Evolutionary conservation across 2,797 vertebrate genomes (phyloP), one percentile per base, ranked within the genome.

Genomic region (Lagothrix lagotricha): DNA sequence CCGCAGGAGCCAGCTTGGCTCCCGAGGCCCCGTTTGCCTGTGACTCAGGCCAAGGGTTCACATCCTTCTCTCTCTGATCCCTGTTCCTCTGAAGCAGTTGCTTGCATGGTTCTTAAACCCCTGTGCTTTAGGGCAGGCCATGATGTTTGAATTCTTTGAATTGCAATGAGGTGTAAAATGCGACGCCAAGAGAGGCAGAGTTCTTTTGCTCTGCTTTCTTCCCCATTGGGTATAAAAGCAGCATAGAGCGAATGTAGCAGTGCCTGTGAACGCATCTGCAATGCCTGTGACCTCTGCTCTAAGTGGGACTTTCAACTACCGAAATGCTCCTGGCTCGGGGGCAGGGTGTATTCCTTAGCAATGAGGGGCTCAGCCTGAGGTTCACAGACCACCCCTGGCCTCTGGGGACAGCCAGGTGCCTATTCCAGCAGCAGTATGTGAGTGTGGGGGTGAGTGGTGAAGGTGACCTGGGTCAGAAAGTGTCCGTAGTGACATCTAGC

Each of bases 131-230:
- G 46, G 46, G 24, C 1, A 10, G 58, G 28, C 14, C 54, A 24
- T 9, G 26, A 3, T 17, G n/a, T 75, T 81, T 84, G 73, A 61
- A 76, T 41, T 48, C 36, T 79, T 92, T 86, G 79, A 86, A 57
- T 24, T 81, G 41, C 48, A 57, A 52, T 48, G 39, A 80, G 33
- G 28, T 64, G 1, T 64, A 36, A 58, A 80, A 89, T 14, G 6
- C 4, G 44, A 50, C 39, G 54, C 58, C 7, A 8, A 46, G 75
- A 50, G 4, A 50, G 13, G 19, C 6, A 5, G 39, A 17, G 15
- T 2, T 1, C 12, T 41, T n/a, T 61, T 14, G 1, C 26, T 64
- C 19, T 75, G n/a, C 4, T 93, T 46, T 48, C 7, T n/a, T 50
- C 67, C 58, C 57, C 22, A 5, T 5, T 24, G 26, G 48, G 20